These are phyloP conservation scores for Leucoptera coffeella DNA, from an alignment of 2,888 invertebrate genomes.

Conservation along the genomic window DNA sequence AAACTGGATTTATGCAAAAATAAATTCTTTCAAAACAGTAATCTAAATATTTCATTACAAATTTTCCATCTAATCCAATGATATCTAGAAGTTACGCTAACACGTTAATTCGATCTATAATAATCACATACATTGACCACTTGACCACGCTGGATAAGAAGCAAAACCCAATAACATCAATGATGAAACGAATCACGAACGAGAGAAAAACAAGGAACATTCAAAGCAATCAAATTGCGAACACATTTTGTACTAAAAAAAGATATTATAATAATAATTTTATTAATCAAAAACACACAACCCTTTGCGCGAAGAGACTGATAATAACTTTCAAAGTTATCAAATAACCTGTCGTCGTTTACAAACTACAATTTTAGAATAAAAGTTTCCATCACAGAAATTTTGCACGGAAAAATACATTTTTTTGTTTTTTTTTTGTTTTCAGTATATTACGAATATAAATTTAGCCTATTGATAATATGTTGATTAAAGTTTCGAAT, in stretches of 20 bases:
- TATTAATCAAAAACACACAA: conserved; percentile 55
- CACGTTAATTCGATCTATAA: no score
- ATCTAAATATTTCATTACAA: no score
- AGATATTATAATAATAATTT: no score
- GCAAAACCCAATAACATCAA: no score
- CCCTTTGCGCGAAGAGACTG: conserved; percentile 52
- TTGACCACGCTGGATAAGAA: no score
- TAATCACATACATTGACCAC: no score
- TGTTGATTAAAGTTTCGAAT: conserved; percentile 36
- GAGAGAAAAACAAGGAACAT: conserved; percentile 45
- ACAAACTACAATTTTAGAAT: conserved; percentile 45
- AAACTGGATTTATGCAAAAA: not conserved
- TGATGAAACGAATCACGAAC: conserved; percentile 28
- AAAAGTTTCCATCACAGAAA: conserved; percentile 45
- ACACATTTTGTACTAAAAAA: conserved; percentile 53
- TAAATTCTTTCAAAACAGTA: no score
- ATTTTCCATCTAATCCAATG: no score
- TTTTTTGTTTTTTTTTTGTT: conserved; percentile 26
- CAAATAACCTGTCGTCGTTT: conserved; percentile 20
- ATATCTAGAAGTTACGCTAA: no score
- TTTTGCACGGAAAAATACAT: conserved; percentile 40
- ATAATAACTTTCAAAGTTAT: conserved; percentile 47
- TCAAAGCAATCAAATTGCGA: conserved; percentile 54
- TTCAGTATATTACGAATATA: no score
- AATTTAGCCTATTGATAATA: conserved; percentile 49